Evolutionary conservation across 2,113 vertebrate genomes (phyloP), one percentile per base, ranked within the genome.

Genomic region (Galbula dea): DNA sequence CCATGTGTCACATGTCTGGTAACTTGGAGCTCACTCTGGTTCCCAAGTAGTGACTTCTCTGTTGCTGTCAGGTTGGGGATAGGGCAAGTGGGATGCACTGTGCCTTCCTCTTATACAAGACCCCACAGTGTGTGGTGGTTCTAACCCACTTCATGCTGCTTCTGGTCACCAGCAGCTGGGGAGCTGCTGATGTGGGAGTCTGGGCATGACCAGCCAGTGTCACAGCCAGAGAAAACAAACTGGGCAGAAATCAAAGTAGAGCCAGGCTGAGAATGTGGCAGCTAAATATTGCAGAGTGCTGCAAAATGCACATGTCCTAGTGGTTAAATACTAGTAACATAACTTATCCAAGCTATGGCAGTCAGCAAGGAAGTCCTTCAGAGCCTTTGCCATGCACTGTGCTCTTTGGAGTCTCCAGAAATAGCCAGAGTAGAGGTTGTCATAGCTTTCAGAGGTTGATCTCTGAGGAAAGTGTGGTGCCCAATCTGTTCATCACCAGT

Each of bases 121-220:
- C 11, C 29, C 17, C 1, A 0, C 11, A 15, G 15, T 0, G 0
- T 0, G 1, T 18, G 46, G 36, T 19, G 32, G 46, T 73, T 30
- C 69, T 77, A 14, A 20, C n/a, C 0, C 1, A 24, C 8, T 20
- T 15, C 19, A 2, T 0, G 7, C 48, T 79, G 61, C 57, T 46
- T 14, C 71, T 57, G 51, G 15, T 10, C 46, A 51, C 19, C 7
- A 12, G 39, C 5, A 8, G 21, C 12, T 9, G 17, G 27, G 23
- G 13, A 65, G 21, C 29, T 46, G 63, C 62, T 54, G 6, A 36
- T 72, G 24, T 1, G 1, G n/a, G 41, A 65, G 16, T 24, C 39
- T 54, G 67, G 19, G 15, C 34, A 39, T 10, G 0, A 1, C 18
- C 18, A 24, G 7, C 15, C 27, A 11, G 23, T 11, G 21, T 37